These are phyloP conservation scores for Protonibea diacanthus DNA, from an alignment of 2,797 vertebrate genomes.

Conservation along the genomic window DNA sequence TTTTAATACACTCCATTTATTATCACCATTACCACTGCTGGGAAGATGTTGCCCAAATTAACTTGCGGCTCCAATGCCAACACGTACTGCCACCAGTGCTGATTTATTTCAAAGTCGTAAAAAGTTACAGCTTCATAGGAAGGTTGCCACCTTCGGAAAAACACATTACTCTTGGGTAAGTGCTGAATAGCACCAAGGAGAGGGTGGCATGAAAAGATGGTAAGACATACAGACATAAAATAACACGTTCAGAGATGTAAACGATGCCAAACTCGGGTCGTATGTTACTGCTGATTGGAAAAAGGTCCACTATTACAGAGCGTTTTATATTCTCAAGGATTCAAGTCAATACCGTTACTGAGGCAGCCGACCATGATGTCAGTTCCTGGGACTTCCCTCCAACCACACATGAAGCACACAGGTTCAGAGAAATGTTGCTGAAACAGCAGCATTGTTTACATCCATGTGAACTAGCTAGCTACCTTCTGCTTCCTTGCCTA, in stretches of 20 bases:
- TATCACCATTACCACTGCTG: conserved; percentile 52
- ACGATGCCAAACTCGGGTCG: conserved; percentile 6
- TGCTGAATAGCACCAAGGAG: conserved; percentile 17
- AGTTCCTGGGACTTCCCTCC: not conserved
- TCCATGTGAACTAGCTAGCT: not conserved
- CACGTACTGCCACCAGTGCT: conserved; percentile 18
- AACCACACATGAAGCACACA: not conserved
- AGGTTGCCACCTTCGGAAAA: conserved; percentile 18
- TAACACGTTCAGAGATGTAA: conserved; percentile 19
- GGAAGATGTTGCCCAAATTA: conserved; percentile 55
- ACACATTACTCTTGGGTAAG: conserved; percentile 13
- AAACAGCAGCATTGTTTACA: not conserved
- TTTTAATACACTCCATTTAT: conserved; percentile 69
- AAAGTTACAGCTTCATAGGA: conserved; percentile 35
- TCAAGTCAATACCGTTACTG: no score
- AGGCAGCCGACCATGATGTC: not conserved
- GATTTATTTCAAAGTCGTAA: conserved; percentile 52
- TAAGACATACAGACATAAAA: conserved; percentile 5
- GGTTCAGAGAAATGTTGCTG: not conserved
- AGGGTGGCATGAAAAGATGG: conserved; percentile 20
- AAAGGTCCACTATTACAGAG: no score
- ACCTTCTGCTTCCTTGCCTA: not conserved
- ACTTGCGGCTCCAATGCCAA: conserved; percentile 37
- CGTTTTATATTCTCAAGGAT: no score
- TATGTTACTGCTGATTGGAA: conserved; percentile 14